Evolutionary conservation across 2,888 invertebrate genomes (phyloP), one percentile per base, ranked within the genome.

Genomic region (Mythimna vitellina): DNA sequence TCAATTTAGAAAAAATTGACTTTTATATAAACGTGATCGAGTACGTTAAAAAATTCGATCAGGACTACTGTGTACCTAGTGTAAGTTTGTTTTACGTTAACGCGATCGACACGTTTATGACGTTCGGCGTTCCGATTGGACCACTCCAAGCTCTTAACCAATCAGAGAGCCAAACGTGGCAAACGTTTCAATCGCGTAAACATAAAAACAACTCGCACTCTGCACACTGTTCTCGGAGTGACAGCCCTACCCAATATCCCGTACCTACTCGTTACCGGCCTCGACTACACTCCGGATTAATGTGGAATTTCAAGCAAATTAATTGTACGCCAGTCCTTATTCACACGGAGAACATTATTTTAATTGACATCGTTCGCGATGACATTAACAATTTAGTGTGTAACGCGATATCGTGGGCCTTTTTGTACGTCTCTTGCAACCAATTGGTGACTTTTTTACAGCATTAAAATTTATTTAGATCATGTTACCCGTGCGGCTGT

Each of bases 261-360:
- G 71, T 72, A 71, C 63, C 38, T 60, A 82, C 77, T 74, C 51
- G 70, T 82, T 76, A 76, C 79, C 58, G 66, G 76, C 84, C 81
- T 83, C 81, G 73, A 60, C 72, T 74, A 67, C 72, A 69, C 76
- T 80, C 85, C 70, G 87, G 89, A 92, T 91, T 90, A 91, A 90
- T 88, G 86, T 88, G 89, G 90, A 91, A 91, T 92, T 90, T 87
- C 88, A 87, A 88, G 87, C 88, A 89, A 90, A 92, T 92, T 89
- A 90, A 91, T 89, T 87, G 89, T 85, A 79, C 84, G 84, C 81
- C 82, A 85, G 86, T 89, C 86, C 87, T 87, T 88, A 86, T 86
- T 85, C 85, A 87, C 83, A 73, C 83, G 71, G 78, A 81, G 86
- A 84, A 77, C 85, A 87, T 87, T 88, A 87, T 87, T 88, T 89